Percentiles rank a stretch among this genome's conserved stretches.
phyloP scores from a whole-genome alignment of 1,140 invertebrate genomes.

The Drosophila seguyi region DNA sequence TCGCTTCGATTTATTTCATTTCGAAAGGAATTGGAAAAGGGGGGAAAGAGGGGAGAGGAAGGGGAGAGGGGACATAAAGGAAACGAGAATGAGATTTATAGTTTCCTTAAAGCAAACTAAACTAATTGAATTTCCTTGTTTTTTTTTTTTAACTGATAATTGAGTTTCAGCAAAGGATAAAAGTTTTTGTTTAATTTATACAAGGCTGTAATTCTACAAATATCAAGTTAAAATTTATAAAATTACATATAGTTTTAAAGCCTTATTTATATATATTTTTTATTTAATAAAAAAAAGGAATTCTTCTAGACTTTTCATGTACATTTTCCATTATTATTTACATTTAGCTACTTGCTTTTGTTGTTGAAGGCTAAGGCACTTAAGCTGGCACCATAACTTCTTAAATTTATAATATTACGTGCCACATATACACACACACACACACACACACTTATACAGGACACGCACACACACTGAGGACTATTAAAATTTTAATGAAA shows the following conservation, averaged over 20 bases:
- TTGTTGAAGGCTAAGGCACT: slow-evolving; percentile 14
- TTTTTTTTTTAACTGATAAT: neutral
- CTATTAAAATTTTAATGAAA: slow-evolving; percentile 83
- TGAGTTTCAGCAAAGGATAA: neutral
- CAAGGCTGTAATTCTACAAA: no score
- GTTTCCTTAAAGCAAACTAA: slow-evolving; percentile 11
- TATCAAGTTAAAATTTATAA: neutral
- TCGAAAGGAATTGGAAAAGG: slow-evolving; percentile 9
- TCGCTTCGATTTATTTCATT: slow-evolving; percentile 30
- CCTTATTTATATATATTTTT: neutral
- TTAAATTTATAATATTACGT: slow-evolving; percentile 75
- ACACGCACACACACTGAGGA: slow-evolving; percentile 16
- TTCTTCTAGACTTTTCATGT: neutral
- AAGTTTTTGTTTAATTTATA: neutral
- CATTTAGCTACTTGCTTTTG: neutral
- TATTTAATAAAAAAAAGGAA: neutral
- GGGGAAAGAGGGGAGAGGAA: no score
- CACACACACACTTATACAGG: slow-evolving; percentile 1
- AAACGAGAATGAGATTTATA: slow-evolving; percentile 31
- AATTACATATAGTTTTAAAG: neutral
- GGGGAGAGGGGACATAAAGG: neutral
- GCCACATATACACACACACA: slow-evolving; percentile 19
- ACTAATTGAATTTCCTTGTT: slow-evolving; percentile 4
- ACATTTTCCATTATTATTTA: neutral
- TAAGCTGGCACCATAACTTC: slow-evolving; percentile 37